Conservation (phyloP, 2,888 invertebrate genomes). For the Acrobasis suavella region DNA sequence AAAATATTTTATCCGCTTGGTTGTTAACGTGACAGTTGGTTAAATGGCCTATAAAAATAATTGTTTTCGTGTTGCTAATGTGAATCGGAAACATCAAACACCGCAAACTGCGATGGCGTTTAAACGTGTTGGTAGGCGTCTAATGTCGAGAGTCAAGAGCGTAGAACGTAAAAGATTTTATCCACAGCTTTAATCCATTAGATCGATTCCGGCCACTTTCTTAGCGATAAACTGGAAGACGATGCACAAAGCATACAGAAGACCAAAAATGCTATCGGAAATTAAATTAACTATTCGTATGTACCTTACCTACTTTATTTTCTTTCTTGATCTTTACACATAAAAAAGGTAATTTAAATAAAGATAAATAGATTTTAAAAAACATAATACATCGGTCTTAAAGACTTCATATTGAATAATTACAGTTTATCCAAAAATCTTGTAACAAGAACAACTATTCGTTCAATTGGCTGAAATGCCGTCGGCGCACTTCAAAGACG, state of each 20-base stretch:
- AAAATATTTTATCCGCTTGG: background rate
- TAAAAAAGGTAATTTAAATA: too few species aligned
- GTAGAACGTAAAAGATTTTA: slow-evolving; percentile 22
- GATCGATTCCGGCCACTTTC: slow-evolving; percentile 39
- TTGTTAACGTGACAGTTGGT: background rate
- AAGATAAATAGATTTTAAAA: too few species aligned
- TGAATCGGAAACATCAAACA: slow-evolving; percentile 1
- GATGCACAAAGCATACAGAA: slow-evolving; percentile 30
- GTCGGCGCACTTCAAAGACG: too few species aligned
- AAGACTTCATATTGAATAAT: too few species aligned
- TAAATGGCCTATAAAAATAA: slow-evolving; percentile 3
- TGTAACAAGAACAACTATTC: too few species aligned
- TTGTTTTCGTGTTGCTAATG: slow-evolving; percentile 1
- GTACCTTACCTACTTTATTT: too few species aligned
- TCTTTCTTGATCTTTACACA: too few species aligned
- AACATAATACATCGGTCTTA: too few species aligned
- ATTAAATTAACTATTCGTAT: too few species aligned
- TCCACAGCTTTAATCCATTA: slow-evolving; percentile 31
- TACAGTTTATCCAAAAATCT: too few species aligned
- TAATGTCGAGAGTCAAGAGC: background rate
- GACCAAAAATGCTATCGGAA: slow-evolving; percentile 29
- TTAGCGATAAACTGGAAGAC: slow-evolving; percentile 36
- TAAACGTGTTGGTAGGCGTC: background rate
- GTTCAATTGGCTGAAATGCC: too few species aligned
- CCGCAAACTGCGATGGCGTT: background rate